A percentile compares a stretch with the other conserved stretches of the same genome.
These are phyloP conservation scores for Arremon brunneinucha DNA, from an alignment of 2,797 vertebrate genomes.

Conservation along the genomic window DNA sequence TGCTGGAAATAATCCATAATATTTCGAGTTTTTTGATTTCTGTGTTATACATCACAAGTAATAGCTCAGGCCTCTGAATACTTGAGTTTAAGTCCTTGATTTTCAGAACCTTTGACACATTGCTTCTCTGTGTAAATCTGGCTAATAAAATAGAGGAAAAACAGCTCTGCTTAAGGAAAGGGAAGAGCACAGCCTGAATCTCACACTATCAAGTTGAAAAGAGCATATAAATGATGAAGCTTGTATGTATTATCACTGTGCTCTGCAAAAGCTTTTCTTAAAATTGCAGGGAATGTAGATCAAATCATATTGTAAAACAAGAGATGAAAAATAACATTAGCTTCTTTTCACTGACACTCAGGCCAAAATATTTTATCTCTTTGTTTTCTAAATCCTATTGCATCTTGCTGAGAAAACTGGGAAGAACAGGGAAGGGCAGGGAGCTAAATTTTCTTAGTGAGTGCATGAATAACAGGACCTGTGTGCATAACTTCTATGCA, in stretches of 20 bases:
- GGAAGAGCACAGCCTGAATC: background rate
- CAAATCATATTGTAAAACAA: background rate
- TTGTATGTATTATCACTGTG: background rate
- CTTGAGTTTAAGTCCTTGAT: background rate
- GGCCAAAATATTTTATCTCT: background rate
- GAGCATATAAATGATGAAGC: background rate
- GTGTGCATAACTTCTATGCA: background rate
- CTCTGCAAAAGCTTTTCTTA: background rate
- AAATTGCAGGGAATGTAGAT: background rate
- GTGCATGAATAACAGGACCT: conserved; percentile 1
- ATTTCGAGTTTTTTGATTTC: background rate
- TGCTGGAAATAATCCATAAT: background rate
- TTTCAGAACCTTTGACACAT: background rate
- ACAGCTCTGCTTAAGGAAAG: background rate
- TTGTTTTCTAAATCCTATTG: background rate
- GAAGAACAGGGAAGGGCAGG: background rate
- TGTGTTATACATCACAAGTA: background rate
- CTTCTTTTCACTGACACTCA: background rate
- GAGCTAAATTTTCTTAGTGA: background rate
- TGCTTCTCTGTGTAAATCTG: background rate
- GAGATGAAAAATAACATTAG: background rate
- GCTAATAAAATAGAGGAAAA: background rate
- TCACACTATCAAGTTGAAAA: background rate
- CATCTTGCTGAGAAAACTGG: background rate
- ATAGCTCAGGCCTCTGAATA: background rate